A percentile compares a stretch with the other conserved stretches of the same genome.
These are phyloP conservation scores for Rhinolophus ferrumequinum DNA, from an alignment of 2,113 vertebrate species.

Conservation along the genomic window DNA sequence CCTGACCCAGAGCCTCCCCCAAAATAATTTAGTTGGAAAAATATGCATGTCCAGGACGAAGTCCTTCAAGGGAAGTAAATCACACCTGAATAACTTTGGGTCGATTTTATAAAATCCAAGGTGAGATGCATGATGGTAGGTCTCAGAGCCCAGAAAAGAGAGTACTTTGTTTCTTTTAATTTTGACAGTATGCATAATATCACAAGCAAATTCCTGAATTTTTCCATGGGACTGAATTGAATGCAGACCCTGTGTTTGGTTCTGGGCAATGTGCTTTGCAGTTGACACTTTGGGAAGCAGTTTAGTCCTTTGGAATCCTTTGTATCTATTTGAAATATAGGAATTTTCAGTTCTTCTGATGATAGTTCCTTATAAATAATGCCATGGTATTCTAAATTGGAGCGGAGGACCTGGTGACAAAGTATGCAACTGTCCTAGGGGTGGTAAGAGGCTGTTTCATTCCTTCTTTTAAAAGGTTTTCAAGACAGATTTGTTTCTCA, in stretches of 20 bases:
- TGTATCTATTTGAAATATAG: conserved; percentile 18
- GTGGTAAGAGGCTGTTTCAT: background rate
- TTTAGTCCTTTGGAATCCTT: background rate
- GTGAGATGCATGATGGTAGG: background rate
- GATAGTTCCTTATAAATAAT: background rate
- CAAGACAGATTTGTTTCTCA: conserved; percentile 49
- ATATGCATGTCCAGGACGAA: conserved; percentile 22
- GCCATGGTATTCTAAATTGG: background rate
- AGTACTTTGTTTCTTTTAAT: conserved; percentile 13
- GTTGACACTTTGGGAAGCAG: background rate
- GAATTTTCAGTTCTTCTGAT: background rate
- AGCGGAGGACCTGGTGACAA: background rate
- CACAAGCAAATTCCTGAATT: background rate
- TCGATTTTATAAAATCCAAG: background rate
- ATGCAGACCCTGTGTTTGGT: background rate
- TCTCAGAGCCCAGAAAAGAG: conserved; percentile 26
- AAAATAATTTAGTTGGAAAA: conserved; percentile 44
- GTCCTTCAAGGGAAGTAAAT: conserved; percentile 41
- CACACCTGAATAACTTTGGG: background rate
- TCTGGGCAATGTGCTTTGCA: background rate
- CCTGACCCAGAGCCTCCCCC: background rate
- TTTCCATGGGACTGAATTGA: background rate
- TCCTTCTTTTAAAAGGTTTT: conserved; percentile 51
- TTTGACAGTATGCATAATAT: background rate
- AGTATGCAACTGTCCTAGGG: background rate